Base-by-base conservation (phyloP, 2,113 vertebrate genomes). In the Ochotona princeps region DNA sequence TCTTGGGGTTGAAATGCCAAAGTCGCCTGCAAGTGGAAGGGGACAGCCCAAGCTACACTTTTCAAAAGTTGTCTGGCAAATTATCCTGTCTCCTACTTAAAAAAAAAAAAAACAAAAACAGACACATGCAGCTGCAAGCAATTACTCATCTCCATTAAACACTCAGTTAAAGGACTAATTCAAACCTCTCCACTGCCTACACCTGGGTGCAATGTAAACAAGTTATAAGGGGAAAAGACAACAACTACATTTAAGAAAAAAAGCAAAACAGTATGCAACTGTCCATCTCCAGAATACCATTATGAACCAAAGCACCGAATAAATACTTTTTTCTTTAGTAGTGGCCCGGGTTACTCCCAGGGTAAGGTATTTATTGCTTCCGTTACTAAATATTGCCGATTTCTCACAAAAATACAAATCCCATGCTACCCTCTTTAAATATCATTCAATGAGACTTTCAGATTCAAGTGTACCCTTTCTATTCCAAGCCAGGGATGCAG, bases 61-160 rank as follows among this genome's bases (percentile, higher is more conserved):
- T 95, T 82, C 78, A 74, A 73, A 92, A 95, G 57, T 20, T 32
- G 38, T 67, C 83, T 89, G 84, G 89, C 63, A 95, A 95, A 94
- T 91, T 91, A 90, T 89, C 94, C 80, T 96, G 76, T 94, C 84
- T 80, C 63, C 73, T 66, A 54, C 86, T 44, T 66, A 35, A 69
- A 76, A 90, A 47, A 83, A 88, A 90, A 95, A 81, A 32, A 86
- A 93, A 69, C 47, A 25, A 54, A 89, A 73, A 51, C 63, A 72
- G 74, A 83, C 51, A 66, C 0, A 51, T 8, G 60, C 93, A 96
- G 95, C 95, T 95, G 94, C 93, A 87, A 89, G 91, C 91, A 92
- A 96, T 96, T 96, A 94, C 91, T 95, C 83, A 94, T 94, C 89
- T 61, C 74, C 87, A 87, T 94, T 91, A 96, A 95, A 89, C 78